Evolutionary conservation across 2,888 invertebrate genomes (phyloP).

Genomic region (Polylopha cassiicola): DNA sequence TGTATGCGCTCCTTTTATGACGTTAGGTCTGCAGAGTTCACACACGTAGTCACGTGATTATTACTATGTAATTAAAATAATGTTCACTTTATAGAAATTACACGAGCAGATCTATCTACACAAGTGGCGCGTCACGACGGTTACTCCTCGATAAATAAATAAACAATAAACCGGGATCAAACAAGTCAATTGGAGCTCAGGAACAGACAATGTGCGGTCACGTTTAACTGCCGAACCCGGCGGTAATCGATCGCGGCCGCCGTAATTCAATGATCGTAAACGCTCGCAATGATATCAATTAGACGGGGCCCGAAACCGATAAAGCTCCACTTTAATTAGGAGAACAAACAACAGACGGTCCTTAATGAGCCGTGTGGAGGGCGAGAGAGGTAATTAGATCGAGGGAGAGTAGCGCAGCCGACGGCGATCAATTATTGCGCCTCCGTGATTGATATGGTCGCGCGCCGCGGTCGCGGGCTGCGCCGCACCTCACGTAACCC

Average conservation of each 20-base stretch:
- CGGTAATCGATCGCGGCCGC: slow-evolving; percentile 64
- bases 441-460: slow-evolving; percentile 64
- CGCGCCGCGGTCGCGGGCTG: slow-evolving; percentile 26
- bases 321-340: slow-evolving; percentile 76
- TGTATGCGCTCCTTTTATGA: no score
- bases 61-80: no score
- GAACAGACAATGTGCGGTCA: slow-evolving; percentile 71
- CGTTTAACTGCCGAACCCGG: slow-evolving; percentile 64
- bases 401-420: slow-evolving; percentile 49
- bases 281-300: slow-evolving; percentile 75
- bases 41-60: no score
- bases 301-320: slow-evolving; percentile 69
- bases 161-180: slow-evolving; percentile 71
- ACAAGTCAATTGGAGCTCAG: slow-evolving; percentile 68
- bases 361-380: slow-evolving; percentile 73
- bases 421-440: slow-evolving; percentile 68
- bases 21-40: no score
- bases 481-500: slow-evolving; percentile 18
- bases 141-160: slow-evolving; percentile 64
- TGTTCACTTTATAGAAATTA: no score
- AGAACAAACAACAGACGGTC: slow-evolving; percentile 75
- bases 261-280: slow-evolving; percentile 76
- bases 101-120: no score
- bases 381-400: slow-evolving; percentile 69
- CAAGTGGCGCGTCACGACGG: no score